phyloP scores from a whole-genome alignment of 2,113 vertebrate species.

The Nesogale talazaci region DNA sequence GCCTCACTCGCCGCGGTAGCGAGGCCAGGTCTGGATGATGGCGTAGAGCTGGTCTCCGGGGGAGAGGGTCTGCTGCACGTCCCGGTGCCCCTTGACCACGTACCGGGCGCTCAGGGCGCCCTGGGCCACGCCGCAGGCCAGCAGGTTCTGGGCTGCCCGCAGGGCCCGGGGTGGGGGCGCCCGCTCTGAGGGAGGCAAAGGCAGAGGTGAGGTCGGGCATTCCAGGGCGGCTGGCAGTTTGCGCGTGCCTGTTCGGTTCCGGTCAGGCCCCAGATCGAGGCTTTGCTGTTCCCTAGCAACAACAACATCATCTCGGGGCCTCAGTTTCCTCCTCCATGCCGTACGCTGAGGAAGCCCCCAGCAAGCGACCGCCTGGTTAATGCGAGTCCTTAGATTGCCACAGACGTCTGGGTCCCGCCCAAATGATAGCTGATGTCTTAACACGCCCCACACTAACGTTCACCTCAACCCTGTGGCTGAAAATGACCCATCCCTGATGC shows the following conservation, averaged over 20 bases:
- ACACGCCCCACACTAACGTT: neutral
- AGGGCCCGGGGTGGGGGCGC: neutral
- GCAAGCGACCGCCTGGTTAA: neutral
- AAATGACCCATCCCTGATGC: neutral
- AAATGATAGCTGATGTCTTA: too few species aligned
- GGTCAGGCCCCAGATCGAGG: rapidly evolving
- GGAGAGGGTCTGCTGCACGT: constrained; percentile 30
- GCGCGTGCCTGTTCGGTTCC: neutral
- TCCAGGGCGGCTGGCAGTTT: neutral
- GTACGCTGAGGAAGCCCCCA: neutral
- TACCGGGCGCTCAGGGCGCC: constrained; percentile 28
- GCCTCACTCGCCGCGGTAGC: neutral
- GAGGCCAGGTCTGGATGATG: constrained; percentile 14
- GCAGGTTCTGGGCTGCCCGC: constrained; percentile 37
- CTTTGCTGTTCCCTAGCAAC: neutral
- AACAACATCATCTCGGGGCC: neutral
- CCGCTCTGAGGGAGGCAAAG: constrained; percentile 45
- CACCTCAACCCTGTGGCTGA: neutral
- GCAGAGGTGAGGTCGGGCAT: neutral
- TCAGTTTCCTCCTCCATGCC: neutral
- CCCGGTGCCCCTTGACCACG: constrained; percentile 67
- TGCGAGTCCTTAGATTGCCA: neutral
- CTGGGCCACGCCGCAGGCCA: neutral
- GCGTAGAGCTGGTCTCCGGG: constrained; percentile 61
- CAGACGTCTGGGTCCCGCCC: neutral